These are phyloP conservation scores for Monochamus alternatus DNA, from an alignment of 2,888 invertebrate species.

Conservation along the genomic window DNA sequence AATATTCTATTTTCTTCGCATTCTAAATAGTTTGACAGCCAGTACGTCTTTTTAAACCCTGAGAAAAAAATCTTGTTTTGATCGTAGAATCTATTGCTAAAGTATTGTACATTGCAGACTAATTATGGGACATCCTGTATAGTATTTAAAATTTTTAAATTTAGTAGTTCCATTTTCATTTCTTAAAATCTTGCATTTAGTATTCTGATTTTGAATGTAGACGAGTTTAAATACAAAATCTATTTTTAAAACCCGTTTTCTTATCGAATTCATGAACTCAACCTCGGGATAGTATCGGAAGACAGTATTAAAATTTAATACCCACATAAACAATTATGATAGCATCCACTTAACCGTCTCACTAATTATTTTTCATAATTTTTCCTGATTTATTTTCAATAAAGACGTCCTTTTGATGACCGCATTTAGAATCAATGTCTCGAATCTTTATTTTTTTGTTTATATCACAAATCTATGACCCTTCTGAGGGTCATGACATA, in stretches of 20 bases:
- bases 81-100: no score
- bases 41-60: no score
- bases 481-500: background rate
- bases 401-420: background rate
- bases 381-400: background rate
- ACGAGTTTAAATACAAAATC: no score
- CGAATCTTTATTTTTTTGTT: background rate
- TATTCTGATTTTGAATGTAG: no score
- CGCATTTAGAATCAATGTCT: background rate
- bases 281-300: background rate
- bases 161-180: no score
- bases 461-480: background rate
- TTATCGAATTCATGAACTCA: background rate
- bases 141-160: no score
- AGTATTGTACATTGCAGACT: no score
- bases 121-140: no score
- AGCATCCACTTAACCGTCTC: background rate
- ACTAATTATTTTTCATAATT: background rate
- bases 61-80: no score
- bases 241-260: background rate
- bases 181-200: no score
- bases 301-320: background rate
- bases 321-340: background rate
- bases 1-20: no score
- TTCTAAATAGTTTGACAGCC: no score